Conservation (phyloP, 2,113 vertebrate species). For the Gracilinanus agilis region DNA sequence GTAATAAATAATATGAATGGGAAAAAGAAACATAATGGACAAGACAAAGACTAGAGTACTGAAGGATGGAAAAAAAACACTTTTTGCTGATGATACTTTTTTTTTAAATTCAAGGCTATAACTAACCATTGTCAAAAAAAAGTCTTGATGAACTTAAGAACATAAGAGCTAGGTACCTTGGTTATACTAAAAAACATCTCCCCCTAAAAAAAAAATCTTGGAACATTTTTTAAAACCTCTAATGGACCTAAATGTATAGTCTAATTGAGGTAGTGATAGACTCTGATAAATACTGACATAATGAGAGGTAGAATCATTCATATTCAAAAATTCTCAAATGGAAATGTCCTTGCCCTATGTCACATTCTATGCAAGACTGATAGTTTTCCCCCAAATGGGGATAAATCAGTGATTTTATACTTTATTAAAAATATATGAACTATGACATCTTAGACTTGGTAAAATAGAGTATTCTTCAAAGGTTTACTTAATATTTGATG, state of each 20-base stretch:
- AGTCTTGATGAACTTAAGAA: not conserved
- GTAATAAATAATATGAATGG: not conserved
- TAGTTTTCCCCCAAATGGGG: not conserved
- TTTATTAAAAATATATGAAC: not conserved
- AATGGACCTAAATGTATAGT: not conserved
- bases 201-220: not conserved
- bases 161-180: not conserved
- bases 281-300: not conserved
- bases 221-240: not conserved
- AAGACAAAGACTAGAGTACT: not conserved
- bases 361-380: not conserved
- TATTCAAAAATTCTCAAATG: not conserved
- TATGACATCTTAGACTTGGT: not conserved
- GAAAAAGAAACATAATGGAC: not conserved
- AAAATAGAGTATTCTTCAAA: not conserved
- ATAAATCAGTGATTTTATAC: not conserved
- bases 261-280: not conserved
- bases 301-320: not conserved
- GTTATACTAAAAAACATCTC: not conserved
- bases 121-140: not conserved
- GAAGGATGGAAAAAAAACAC: not conserved
- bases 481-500: no score
- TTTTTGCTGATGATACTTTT: not conserved
- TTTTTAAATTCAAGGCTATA: not conserved
- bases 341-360: not conserved